A percentile compares a stretch with the other conserved stretches of the same genome.
Conservation (phyloP, 2,797 vertebrate species). For the Knipowitschia caucasica region DNA sequence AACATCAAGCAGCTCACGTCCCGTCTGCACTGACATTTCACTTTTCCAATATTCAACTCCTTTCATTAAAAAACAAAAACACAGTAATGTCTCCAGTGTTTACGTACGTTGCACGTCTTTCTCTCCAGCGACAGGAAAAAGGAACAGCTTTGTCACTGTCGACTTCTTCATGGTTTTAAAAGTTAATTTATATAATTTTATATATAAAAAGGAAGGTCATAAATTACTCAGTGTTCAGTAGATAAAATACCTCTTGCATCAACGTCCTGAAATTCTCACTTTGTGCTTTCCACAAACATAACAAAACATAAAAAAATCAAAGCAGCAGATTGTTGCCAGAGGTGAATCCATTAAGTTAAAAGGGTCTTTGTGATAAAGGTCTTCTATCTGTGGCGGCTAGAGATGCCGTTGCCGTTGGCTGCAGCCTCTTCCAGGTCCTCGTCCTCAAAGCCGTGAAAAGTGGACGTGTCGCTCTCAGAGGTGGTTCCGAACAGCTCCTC, state of each 20-base stretch:
- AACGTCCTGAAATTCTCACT: slow-evolving; percentile 71
- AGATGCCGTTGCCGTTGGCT: slow-evolving; percentile 82
- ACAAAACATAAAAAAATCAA: slow-evolving; percentile 67
- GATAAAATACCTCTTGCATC: slow-evolving; percentile 77
- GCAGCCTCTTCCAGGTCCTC: slow-evolving; percentile 92
- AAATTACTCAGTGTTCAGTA: slow-evolving; percentile 79
- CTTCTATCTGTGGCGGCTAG: slow-evolving; percentile 83
- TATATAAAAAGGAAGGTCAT: slow-evolving; percentile 57
- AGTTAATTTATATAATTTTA: slow-evolving; percentile 55
- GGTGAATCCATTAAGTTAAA: slow-evolving; percentile 62
- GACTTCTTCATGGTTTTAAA: slow-evolving; percentile 54
- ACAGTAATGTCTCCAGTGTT: slow-evolving; percentile 68
- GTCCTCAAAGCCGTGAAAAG: slow-evolving; percentile 97
- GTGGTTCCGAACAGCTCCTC: slow-evolving; percentile 98
- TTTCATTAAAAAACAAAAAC: slow-evolving; percentile 31
- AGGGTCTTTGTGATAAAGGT: slow-evolving; percentile 37
- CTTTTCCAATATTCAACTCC: slow-evolving; percentile 38
- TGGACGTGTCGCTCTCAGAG: slow-evolving; percentile 97
- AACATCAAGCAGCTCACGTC: slow-evolving; percentile 52
- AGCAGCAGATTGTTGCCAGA: slow-evolving; percentile 78
- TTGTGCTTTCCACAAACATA: slow-evolving; percentile 77
- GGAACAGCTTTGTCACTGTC: slow-evolving; percentile 51
- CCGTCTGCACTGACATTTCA: slow-evolving; percentile 53
- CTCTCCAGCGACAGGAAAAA: slow-evolving; percentile 46
- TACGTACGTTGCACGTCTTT: slow-evolving; percentile 56